Evolutionary conservation across 2,888 invertebrate species (phyloP).

Genomic region (Torymus texanus): DNA sequence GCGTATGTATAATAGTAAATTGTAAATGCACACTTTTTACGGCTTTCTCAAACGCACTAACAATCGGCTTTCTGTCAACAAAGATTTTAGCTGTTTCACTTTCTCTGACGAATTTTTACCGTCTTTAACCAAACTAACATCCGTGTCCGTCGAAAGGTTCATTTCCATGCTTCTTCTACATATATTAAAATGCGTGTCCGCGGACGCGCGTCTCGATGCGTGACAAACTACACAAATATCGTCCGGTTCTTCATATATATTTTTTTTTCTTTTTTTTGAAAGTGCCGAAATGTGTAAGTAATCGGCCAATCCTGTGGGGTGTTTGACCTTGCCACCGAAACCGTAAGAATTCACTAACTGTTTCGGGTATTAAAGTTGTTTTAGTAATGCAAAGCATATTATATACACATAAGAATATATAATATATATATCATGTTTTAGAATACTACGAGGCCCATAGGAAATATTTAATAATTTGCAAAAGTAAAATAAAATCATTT

Average conservation of each 20-base stretch:
- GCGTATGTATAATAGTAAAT: neutral
- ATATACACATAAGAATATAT: neutral
- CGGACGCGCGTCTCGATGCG: too few species aligned
- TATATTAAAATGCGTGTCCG: conserved; percentile 4
- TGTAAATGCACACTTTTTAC: neutral
- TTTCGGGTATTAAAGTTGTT: too few species aligned
- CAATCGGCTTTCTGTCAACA: conserved; percentile 37
- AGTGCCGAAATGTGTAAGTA: neutral
- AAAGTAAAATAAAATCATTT: too few species aligned
- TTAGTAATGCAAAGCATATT: too few species aligned
- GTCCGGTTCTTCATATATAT: too few species aligned
- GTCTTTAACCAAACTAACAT: conserved; percentile 21
- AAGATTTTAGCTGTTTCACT: conserved; percentile 37
- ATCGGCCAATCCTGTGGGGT: neutral
- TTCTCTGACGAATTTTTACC: conserved; percentile 36
- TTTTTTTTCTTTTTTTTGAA: neutral
- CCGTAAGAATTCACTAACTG: too few species aligned
- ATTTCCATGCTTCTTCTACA: conserved; percentile 1
- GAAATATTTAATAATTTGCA: too few species aligned
- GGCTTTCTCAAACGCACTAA: conserved; percentile 21
- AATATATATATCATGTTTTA: too few species aligned
- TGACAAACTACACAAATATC: too few species aligned
- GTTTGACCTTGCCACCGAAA: too few species aligned
- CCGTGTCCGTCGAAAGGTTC: conserved; percentile 1
- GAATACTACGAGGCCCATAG: too few species aligned